These are phyloP conservation scores for Sarcophaga carnaria DNA, from an alignment of 2,888 invertebrate genomes.

Conservation along the genomic window DNA sequence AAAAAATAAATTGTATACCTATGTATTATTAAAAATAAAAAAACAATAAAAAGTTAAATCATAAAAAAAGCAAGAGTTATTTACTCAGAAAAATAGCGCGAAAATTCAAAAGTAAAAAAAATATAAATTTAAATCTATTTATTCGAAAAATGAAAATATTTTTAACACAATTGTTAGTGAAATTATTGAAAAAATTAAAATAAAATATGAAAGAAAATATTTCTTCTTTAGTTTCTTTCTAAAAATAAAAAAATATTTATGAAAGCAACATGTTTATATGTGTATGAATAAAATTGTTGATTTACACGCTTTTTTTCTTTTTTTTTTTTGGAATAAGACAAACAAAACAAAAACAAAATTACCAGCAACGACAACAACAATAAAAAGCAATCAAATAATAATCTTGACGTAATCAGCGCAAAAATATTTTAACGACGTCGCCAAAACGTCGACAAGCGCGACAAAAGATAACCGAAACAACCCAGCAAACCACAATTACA, in stretches of 20 bases:
- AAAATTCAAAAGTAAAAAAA: slow-evolving; percentile 43
- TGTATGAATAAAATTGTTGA: neutral
- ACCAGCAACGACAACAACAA: slow-evolving; percentile 34
- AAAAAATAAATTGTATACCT: slow-evolving; percentile 11
- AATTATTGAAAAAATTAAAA: slow-evolving; percentile 29
- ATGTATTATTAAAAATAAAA: slow-evolving; percentile 25
- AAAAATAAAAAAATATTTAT: slow-evolving; percentile 19
- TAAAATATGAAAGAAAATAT: neutral
- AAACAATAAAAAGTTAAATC: slow-evolving; percentile 42
- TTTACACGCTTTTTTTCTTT: neutral
- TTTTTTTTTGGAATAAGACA: slow-evolving; percentile 11
- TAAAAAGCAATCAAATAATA: slow-evolving; percentile 60
- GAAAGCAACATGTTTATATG: slow-evolving; percentile 19
- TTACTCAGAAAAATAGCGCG: slow-evolving; percentile 56
- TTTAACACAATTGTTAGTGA: slow-evolving; percentile 52
- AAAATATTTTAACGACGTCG: slow-evolving; percentile 68
- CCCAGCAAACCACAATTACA: slow-evolving; percentile 38
- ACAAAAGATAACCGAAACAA: slow-evolving; percentile 63
- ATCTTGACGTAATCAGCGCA: slow-evolving; percentile 70
- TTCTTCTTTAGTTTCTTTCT: neutral
- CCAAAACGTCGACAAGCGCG: slow-evolving; percentile 63
- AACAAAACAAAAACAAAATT: slow-evolving; percentile 19
- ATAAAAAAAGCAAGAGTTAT: slow-evolving; percentile 28
- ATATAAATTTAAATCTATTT: slow-evolving; percentile 12
- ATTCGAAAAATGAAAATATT: slow-evolving; percentile 14